Conservation (phyloP, 2,888 invertebrate genomes). For the Nephrotoma flavescens region DNA sequence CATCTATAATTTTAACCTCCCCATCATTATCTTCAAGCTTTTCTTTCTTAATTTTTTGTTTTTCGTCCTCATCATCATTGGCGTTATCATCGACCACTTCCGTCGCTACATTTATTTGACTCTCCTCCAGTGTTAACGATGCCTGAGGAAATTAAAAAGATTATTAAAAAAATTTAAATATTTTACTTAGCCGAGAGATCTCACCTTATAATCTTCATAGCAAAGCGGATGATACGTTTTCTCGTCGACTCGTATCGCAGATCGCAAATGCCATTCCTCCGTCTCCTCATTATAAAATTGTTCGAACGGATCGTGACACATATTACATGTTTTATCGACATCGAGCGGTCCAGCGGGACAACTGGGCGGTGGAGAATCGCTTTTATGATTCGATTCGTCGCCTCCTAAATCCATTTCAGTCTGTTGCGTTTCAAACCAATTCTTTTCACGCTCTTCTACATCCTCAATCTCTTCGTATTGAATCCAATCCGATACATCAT, state of each 20-base stretch:
- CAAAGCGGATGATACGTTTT: constrained; percentile 81
- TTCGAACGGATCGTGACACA: constrained; percentile 87
- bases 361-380: constrained; percentile 47
- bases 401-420: constrained; percentile 39
- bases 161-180: not conserved
- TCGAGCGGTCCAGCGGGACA: constrained; percentile 54
- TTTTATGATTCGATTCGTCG: constrained; percentile 37
- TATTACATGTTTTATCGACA: constrained; percentile 58
- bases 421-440: constrained; percentile 68
- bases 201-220: constrained; percentile 61
- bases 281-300: constrained; percentile 94
- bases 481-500: constrained; percentile 79
- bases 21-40: constrained; percentile 16
- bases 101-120: not conserved
- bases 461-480: constrained; percentile 90
- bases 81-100: constrained; percentile 15
- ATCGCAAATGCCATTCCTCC: constrained; percentile 91
- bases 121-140: constrained; percentile 23
- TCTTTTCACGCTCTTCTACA: constrained; percentile 76
- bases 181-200: not conserved
- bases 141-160: constrained; percentile 13
- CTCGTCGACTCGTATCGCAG: constrained; percentile 62
- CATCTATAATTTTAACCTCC: constrained; percentile 21
- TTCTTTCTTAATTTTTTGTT: constrained; percentile 23
- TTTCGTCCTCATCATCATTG: constrained; percentile 28